Percentiles rank a stretch among this genome's conserved stretches.
Evolutionary conservation across 2,888 invertebrate species (phyloP).

Genomic region (Trichopria drosophilae): DNA sequence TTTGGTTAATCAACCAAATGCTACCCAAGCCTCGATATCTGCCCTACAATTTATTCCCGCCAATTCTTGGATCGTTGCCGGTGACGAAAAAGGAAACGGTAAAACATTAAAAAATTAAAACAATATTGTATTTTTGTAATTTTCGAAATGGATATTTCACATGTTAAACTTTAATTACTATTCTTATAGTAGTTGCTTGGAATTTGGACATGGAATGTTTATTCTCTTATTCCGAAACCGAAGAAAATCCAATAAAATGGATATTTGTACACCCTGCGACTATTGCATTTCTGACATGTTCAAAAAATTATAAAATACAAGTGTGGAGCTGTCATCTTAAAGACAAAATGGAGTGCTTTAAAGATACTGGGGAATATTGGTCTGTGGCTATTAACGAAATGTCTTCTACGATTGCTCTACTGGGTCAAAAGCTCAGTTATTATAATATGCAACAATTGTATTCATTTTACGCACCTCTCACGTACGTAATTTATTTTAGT

Average conservation of each 20-base stretch:
- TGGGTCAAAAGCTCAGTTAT: conserved; percentile 36
- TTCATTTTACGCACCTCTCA: conserved; percentile 39
- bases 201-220: conserved; percentile 35
- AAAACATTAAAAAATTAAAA: conserved; percentile 1
- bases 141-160: not conserved
- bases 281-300: conserved; percentile 41
- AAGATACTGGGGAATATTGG: conserved; percentile 31
- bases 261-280: conserved; percentile 40
- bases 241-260: conserved; percentile 24
- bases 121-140: not conserved
- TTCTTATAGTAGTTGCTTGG: conserved; percentile 36
- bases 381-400: conserved; percentile 32
- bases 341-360: conserved; percentile 29
- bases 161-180: not conserved
- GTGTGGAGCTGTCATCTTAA: conserved; percentile 45
- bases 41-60: conserved; percentile 35
- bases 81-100: conserved; percentile 42
- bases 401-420: conserved; percentile 32
- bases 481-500: conserved; percentile 33
- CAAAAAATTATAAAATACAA: conserved; percentile 34
- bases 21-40: conserved; percentile 36
- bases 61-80: conserved; percentile 41
- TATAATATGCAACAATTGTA: conserved; percentile 43
- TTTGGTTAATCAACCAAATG: conserved; percentile 29
- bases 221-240: conserved; percentile 33